Percentiles rank a stretch among this genome's conserved stretches.
phyloP scores from a whole-genome alignment of 2,888 invertebrate species.

The Hypselothyrea guttata region DNA sequence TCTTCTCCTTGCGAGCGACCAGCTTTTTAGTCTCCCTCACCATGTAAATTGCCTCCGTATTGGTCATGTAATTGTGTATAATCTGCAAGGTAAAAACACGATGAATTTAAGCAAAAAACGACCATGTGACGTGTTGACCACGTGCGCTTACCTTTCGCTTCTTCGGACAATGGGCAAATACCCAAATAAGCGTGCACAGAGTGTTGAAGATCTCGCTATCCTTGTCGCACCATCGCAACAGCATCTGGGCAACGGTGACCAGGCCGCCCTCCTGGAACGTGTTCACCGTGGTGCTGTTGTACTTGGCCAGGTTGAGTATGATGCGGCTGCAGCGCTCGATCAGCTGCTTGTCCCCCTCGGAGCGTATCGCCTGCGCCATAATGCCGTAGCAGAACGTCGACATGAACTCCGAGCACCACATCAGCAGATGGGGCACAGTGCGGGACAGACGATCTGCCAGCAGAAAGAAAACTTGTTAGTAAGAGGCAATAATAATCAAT shows the following conservation, averaged over 20 bases:
- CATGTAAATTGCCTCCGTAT: conserved; percentile 80
- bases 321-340: conserved; percentile 83
- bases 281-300: conserved; percentile 84
- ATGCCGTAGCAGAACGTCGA: conserved; percentile 82
- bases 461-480: not conserved
- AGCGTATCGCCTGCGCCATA: conserved; percentile 82
- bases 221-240: conserved; percentile 87
- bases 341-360: conserved; percentile 82
- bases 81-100: conserved; percentile 60
- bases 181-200: conserved; percentile 87
- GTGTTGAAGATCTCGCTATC: conserved; percentile 86
- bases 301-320: conserved; percentile 87
- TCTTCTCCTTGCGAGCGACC: conserved; percentile 82
- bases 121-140: no score
- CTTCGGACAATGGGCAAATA: conserved; percentile 83
- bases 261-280: conserved; percentile 86
- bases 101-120: not conserved
- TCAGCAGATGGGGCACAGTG: conserved; percentile 80
- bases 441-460: conserved; percentile 80
- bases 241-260: conserved; percentile 85
- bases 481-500: not conserved
- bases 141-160: conserved; percentile 72
- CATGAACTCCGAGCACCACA: conserved; percentile 80
- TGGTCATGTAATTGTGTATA: conserved; percentile 81
- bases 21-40: conserved; percentile 82